Base-by-base conservation (phyloP, 2,113 vertebrate species). In the Puma concolor region DNA sequence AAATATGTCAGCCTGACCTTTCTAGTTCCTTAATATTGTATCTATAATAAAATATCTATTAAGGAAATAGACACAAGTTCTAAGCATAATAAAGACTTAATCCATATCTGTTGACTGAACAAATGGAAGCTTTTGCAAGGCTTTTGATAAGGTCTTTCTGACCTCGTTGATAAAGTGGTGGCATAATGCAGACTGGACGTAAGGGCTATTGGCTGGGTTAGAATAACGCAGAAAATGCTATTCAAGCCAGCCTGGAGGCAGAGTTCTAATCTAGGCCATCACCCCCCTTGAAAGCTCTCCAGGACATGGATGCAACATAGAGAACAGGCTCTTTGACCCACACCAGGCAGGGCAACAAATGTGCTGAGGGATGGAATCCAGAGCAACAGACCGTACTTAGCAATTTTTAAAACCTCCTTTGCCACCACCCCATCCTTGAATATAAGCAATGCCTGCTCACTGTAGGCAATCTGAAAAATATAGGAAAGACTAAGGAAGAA, bases 101-200 rank as follows among this genome's bases (percentile, higher is more conserved):
- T 91, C 60, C 50, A 13, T 31, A 67, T 71, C 64, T 91, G 90
- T 77, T 92, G 79, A 92, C 64, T 23, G 60, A 97, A 36, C 14
- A 66, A 91, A 74, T 21, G 52, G 64, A 80, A 38, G 25, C 27
- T 50, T 95, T 85, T 93, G 71, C 19, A 81, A 82, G 69, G n/a
- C 25, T 90, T 97, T 89, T 80, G 91, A 81, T 64, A 92, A 76
- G 89, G 60, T 54, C 79, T 92, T 90, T 94, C 44, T 83, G 87
- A 83, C 36, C 36, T 38, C 33, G 3, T n/a, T 85, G 77, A 88
- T 88, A 91, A 82, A 91, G 33, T 36, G 12, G 21, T 41, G 64
- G 15, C 23, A n/a, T 27, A 31, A 84, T 36, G 41, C 41, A 72
- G 48, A 66, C 76, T 50, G 33, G 17, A 63, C 67, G 10, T 15